Conservation (phyloP, 2,888 invertebrate species). For the Aleiodes leptofemur region DNA sequence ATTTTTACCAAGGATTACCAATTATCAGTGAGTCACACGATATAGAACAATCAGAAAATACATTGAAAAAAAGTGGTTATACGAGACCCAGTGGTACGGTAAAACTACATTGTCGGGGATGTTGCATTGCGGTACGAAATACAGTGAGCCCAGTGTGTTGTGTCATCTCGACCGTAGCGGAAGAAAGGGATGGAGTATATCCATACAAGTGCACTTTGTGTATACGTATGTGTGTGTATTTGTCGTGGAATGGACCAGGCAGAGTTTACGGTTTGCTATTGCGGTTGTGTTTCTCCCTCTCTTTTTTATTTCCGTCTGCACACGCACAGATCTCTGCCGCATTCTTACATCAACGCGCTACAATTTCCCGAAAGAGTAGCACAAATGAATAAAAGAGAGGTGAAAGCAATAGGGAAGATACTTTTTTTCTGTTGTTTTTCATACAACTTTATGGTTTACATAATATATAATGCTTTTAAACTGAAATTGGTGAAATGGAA, state of each 20-base stretch:
- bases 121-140: slow-evolving; percentile 54
- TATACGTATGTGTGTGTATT: slow-evolving; percentile 30
- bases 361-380: neutral
- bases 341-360: slow-evolving; percentile 4
- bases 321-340: slow-evolving; percentile 15
- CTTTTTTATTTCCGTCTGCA: neutral
- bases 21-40: no score
- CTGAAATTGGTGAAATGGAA: no score
- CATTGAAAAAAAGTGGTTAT: slow-evolving; percentile 1
- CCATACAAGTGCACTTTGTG: neutral
- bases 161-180: slow-evolving; percentile 31
- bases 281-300: slow-evolving; percentile 1
- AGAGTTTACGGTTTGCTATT: slow-evolving; percentile 5
- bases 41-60: no score
- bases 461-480: no score
- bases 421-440: neutral
- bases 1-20: no score
- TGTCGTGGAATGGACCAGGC: slow-evolving; percentile 12
- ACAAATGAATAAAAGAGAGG: neutral
- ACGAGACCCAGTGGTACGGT: slow-evolving; percentile 57
- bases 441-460: neutral
- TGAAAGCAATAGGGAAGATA: neutral
- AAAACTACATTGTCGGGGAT: slow-evolving; percentile 57
- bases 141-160: slow-evolving; percentile 39
- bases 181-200: slow-evolving; percentile 31